Evolutionary conservation across 2,888 invertebrate species (phyloP), one percentile per base, ranked within the genome.

Genomic region (Willowsia nigromaculata): DNA sequence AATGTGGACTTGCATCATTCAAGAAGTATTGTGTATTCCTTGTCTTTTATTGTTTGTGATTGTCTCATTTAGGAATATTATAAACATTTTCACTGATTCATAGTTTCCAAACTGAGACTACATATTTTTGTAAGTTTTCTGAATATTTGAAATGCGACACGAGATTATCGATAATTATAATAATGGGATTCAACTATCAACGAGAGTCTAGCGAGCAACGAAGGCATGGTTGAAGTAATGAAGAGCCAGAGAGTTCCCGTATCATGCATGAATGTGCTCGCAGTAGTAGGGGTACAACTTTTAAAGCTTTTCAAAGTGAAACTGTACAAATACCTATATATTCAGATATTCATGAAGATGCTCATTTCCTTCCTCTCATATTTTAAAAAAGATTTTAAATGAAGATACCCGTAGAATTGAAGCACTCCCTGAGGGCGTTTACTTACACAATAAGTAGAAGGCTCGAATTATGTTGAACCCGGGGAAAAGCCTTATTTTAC

Each of bases 331-430:
- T 43, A 59, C 27, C 13, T 13, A 30, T 5, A 62, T 30, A 30
- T 62, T 25, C 13, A 33, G n/a, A 65, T 65, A 65, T 65, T 43
- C 11, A 43, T n/a, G 22, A 74, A 76, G 62, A 43, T 37, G 25
- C 43, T 85, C 85, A 85, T 85, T 85, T 85, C 85, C 85, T 85
- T 85, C 85, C 85, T 85, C 65, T 56, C 18, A 62, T 43, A 62
- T 30, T 71, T 84, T 56, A 47, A 43, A 37, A 37, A 33, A 74
- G 84, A 85, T 85, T 62, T 6, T 53, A 40, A 76, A 53, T 30
- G 33, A 40, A 76, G 85, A 85, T 74, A 74, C 68, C 33, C 83
- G 43, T 22, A 25, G 68, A 62, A 43, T 84, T 62, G 62, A 85
- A 76, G 59, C 62, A 76, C 53, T 85, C 76, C 85, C 71, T 53